These are phyloP conservation scores for Pseudococcus longispinus DNA, from an alignment of 2,888 invertebrate species.

Conservation along the genomic window DNA sequence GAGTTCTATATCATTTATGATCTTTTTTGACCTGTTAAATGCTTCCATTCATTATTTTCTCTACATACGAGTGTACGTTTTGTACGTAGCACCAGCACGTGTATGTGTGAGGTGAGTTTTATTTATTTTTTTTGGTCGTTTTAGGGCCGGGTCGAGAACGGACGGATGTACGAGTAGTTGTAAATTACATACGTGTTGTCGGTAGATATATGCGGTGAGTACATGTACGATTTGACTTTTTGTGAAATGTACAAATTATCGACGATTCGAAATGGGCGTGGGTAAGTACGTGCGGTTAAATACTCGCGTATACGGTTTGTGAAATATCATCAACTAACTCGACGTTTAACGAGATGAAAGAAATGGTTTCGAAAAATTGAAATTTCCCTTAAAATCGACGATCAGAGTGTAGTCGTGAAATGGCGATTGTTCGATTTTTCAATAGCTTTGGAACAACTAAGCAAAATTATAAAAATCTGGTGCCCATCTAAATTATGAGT, in stretches of 20 bases:
- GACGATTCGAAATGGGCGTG: slow-evolving; percentile 4
- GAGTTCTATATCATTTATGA: slow-evolving; percentile 5
- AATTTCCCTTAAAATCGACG: background rate
- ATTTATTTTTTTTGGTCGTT: background rate
- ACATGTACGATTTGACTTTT: background rate
- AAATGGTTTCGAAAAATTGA: background rate
- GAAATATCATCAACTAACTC: background rate
- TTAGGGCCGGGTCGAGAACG: background rate
- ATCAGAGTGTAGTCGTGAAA: too few relatives aligned
- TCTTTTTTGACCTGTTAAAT: slow-evolving; percentile 18
- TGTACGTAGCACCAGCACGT: background rate
- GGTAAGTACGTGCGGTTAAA: background rate
- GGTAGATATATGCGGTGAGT: background rate
- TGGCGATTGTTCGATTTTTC: too few relatives aligned
- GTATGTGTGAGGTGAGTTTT: background rate
- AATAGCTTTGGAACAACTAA: too few relatives aligned
- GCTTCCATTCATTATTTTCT: background rate
- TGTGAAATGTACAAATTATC: slow-evolving; percentile 17
- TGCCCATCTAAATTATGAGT: too few relatives aligned
- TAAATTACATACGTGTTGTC: background rate
- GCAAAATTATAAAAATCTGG: too few relatives aligned
- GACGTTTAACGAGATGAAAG: background rate
- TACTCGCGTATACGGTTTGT: background rate
- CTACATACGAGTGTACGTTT: background rate
- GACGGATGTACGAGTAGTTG: slow-evolving; percentile 12